These are phyloP conservation scores for Leucophenga maculata DNA, from an alignment of 2,888 invertebrate species.

Conservation along the genomic window DNA sequence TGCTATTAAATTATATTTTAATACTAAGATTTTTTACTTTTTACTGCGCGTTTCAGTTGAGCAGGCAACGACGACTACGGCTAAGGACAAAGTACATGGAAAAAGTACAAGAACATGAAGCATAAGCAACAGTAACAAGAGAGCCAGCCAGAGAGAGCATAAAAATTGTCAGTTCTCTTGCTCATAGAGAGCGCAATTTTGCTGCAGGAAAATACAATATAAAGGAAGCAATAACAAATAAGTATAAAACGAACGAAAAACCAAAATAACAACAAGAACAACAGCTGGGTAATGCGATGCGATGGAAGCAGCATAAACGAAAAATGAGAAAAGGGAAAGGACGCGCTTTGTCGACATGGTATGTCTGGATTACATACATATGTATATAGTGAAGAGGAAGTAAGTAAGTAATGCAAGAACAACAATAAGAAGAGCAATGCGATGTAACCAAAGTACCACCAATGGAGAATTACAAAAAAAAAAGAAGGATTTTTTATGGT, in stretches of 20 bases:
- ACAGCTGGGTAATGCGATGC: too few species aligned
- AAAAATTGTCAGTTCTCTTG: not conserved
- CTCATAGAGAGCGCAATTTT: not conserved
- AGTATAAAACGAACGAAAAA: not conserved
- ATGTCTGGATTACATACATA: too few species aligned
- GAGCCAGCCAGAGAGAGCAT: not conserved
- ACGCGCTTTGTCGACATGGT: too few species aligned
- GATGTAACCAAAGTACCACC: too few species aligned
- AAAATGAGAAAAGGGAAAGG: too few species aligned
- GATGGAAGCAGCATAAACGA: too few species aligned
- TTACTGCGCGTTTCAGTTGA: not conserved
- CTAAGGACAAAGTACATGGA: conserved; percentile 8
- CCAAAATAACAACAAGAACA: too few species aligned
- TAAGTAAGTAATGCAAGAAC: too few species aligned
- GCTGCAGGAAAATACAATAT: not conserved
- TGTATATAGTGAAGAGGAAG: too few species aligned
- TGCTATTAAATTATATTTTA: not conserved
- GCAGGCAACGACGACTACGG: not conserved
- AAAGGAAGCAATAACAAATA: not conserved
- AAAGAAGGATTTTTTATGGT: too few species aligned
- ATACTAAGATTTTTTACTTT: not conserved
- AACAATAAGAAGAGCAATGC: too few species aligned
- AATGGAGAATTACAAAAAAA: too few species aligned
- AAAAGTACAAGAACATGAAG: not conserved
- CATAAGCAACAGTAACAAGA: not conserved